phyloP scores from a whole-genome alignment of 2,888 invertebrate species.

The Morinoia aosen region DNA sequence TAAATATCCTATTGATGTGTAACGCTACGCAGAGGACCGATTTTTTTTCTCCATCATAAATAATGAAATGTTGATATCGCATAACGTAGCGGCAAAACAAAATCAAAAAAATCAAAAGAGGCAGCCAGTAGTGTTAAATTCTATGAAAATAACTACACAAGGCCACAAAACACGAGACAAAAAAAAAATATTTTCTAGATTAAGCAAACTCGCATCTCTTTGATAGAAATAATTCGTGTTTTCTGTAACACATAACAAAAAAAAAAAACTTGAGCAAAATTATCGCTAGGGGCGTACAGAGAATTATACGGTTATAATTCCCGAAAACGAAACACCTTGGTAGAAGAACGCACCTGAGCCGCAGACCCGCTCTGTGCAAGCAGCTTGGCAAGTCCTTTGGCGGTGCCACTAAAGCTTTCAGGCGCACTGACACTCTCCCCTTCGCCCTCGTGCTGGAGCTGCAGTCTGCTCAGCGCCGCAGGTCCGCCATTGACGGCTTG shows the following conservation, averaged over 20 bases:
- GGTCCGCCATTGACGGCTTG: constrained; percentile 24
- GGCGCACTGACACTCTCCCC: neutral
- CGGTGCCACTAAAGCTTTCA: constrained; percentile 35
- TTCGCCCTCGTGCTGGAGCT: constrained; percentile 29
- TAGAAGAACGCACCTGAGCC: neutral
- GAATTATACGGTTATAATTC: neutral
- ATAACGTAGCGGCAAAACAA: no score
- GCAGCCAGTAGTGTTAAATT: no score
- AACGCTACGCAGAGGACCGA: no score
- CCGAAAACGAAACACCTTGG: neutral
- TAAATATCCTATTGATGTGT: no score
- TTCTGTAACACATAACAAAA: neutral
- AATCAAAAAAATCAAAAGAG: no score
- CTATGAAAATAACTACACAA: no score
- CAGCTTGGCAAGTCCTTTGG: constrained; percentile 38
- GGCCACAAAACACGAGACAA: neutral
- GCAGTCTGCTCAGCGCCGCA: constrained; percentile 33
- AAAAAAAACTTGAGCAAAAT: neutral
- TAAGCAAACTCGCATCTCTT: neutral
- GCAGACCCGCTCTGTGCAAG: neutral
- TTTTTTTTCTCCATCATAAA: no score
- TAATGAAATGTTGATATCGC: no score
- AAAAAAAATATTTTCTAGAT: neutral
- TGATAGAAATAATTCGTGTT: neutral
- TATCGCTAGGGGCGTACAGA: neutral